Base-by-base conservation (phyloP, 2,797 vertebrate genomes). In the Acipenser ruthenus region DNA sequence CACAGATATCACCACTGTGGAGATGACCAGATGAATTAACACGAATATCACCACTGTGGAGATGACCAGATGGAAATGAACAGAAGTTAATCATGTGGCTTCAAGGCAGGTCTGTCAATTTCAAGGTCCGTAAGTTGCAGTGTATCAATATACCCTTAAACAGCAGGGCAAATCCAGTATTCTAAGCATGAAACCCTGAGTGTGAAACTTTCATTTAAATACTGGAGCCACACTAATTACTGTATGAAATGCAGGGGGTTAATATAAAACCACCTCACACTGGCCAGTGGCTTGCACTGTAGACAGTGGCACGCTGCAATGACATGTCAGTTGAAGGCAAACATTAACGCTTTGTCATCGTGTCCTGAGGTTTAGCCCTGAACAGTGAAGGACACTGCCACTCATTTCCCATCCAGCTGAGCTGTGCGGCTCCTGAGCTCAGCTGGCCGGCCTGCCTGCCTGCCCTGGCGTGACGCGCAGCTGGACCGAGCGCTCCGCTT, bases 151-250 rank as follows among this genome's bases (percentile, higher is more conserved):
- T 18, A 18, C 18, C 18, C 18, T 18, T 18, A 18, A 18, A 18
- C 18, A 18, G 18, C 18, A 18, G 18, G 18, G 18, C 18, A 18
- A 18, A 18, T 18, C 2, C 18, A 18, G 18, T 18, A 18, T 18
- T 18, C 18, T 18, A 18, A 18, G 37, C 37, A 37, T 37, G 37
- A 37, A 37, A 37, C 37, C 37, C 37, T 37, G 37, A 37, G 37
- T 37, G 37, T 37, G 37, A 37, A 37, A 37, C 37, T 37, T 37
- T 37, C 37, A 37, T 37, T 37, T 37, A 18, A 18, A 18, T 18
- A 18, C 58, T 62, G 66, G 48, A 61, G 18, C 50, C 60, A 64
- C 58, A 49, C 13, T 59, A 10, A 53, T 58, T 15, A 37, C 37
- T 4, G 37, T 37, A 37, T 37, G 37, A 37, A 37, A 37, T 37